phyloP scores from a whole-genome alignment of 2,797 vertebrate species.

The Premnoplex brunnescens region DNA sequence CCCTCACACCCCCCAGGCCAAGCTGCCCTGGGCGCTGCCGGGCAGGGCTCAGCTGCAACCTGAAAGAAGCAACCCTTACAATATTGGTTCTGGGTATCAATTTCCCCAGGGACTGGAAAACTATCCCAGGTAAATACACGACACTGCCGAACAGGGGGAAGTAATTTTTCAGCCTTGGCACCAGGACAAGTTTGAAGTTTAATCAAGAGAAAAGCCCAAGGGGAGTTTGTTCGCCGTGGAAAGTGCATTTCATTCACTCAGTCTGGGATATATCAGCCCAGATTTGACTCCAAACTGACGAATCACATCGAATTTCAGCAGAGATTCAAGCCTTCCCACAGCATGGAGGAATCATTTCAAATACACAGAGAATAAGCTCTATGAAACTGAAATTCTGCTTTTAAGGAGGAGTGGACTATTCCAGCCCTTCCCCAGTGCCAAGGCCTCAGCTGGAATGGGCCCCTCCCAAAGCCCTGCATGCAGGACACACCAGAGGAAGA shows the following conservation, averaged over 20 bases:
- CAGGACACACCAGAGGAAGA: accelerated
- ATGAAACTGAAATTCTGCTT: accelerated
- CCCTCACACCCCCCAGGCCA: accelerated
- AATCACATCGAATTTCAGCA: accelerated
- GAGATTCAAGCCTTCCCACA: not conserved
- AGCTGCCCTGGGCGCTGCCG: accelerated
- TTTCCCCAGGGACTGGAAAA: not conserved
- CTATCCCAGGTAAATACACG: accelerated
- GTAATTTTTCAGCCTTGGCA: not conserved
- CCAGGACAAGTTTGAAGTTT: not conserved
- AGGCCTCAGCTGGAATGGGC: not conserved
- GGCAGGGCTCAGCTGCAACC: not conserved
- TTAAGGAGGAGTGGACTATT: accelerated
- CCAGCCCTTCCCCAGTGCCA: not conserved
- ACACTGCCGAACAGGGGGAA: accelerated
- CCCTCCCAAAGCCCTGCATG: not conserved
- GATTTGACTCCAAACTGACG: not conserved
- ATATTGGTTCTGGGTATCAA: accelerated
- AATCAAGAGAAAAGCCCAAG: not conserved
- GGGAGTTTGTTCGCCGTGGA: not conserved
- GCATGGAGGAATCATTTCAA: not conserved
- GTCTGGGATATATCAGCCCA: not conserved
- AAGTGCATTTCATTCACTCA: not conserved
- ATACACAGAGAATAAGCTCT: accelerated
- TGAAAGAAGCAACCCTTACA: not conserved